phyloP scores from a whole-genome alignment of 2,113 vertebrate genomes.

The Mobula birostris region DNA sequence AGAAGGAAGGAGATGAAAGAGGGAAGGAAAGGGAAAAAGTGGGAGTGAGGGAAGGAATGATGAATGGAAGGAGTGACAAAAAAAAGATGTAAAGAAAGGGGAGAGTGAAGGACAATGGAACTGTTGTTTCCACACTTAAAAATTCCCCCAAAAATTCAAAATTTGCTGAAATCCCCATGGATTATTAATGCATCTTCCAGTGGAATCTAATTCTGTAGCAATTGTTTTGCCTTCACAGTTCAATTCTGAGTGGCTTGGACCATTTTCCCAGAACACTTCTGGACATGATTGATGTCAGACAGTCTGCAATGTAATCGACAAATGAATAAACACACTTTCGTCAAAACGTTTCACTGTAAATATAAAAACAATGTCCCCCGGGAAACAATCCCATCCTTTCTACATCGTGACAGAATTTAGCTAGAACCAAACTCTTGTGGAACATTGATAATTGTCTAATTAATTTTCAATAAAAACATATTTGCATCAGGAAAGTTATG shows the following conservation, averaged over 20 bases:
- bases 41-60: background rate
- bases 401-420: too few relatives aligned
- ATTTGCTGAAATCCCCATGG: background rate
- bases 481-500: slow-evolving; percentile 7
- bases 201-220: background rate
- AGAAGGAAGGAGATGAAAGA: too few relatives aligned
- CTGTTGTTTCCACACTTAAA: too few relatives aligned
- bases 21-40: too few relatives aligned
- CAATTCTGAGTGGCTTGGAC: background rate
- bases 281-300: background rate
- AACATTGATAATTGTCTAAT: too few relatives aligned
- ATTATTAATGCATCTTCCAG: background rate
- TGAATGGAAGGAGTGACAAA: background rate
- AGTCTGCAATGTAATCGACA: background rate
- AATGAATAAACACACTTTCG: background rate
- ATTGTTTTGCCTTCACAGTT: background rate
- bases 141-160: background rate
- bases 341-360: background rate
- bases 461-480: background rate
- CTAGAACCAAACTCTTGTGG: too few relatives aligned
- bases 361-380: background rate
- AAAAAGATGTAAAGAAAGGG: too few relatives aligned
- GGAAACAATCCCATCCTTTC: background rate
- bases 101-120: too few relatives aligned
- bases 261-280: background rate